Evolutionary conservation across 2,888 invertebrate species (phyloP).

Genomic region (Cerastis leucographa): DNA sequence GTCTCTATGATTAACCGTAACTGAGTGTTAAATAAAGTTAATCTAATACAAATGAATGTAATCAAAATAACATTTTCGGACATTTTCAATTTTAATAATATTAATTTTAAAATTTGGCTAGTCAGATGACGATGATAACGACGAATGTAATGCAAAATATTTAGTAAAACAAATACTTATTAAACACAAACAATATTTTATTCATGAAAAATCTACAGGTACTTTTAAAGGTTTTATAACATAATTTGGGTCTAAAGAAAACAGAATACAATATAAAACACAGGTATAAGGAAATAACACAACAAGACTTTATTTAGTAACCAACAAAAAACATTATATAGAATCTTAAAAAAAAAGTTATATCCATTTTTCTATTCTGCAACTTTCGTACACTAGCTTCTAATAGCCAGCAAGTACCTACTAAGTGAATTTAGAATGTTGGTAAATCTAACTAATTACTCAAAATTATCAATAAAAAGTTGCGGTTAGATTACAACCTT

Average conservation of each 20-base stretch:
- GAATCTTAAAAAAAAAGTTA: too few species aligned
- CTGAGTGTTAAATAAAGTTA: too few species aligned
- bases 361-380: not conserved
- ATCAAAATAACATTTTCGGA: too few species aligned
- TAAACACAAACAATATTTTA: constrained; percentile 3
- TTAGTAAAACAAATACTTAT: not conserved
- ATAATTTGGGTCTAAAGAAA: not conserved
- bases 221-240: not conserved
- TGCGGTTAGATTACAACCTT: not conserved
- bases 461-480: not conserved
- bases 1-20: too few species aligned
- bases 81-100: too few species aligned
- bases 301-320: not conserved
- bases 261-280: not conserved
- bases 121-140: not conserved
- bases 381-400: constrained; percentile 20
- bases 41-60: too few species aligned
- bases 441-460: not conserved
- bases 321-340: too few species aligned
- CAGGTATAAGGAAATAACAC: not conserved
- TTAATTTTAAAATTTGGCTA: too few species aligned
- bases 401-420: not conserved
- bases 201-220: not conserved
- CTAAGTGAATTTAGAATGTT: not conserved
- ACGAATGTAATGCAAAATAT: not conserved